Base-by-base conservation (phyloP, 30 jellyfish, hydroid and myxozoan genomes). In the Chrysaora quinquecirrha region DNA sequence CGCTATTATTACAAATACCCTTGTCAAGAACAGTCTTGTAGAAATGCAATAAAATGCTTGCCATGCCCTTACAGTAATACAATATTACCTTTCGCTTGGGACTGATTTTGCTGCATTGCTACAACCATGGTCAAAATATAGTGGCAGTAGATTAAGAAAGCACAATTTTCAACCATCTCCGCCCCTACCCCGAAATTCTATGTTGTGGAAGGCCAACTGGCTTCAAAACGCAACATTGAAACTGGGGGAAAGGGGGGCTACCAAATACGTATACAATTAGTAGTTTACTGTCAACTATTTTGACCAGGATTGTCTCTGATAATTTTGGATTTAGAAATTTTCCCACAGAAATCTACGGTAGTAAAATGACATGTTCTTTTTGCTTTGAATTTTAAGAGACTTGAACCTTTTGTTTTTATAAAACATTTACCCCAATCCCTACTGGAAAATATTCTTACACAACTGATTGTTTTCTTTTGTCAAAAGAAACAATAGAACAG, bases 171-270 rank as follows among this genome's bases (percentile, higher is more conserved):
- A 43, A 43, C 58, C 9, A 43, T 43, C 58, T 43, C 58, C 16
- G 16, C 58, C 58, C 58, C 58, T 16, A 9, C 58, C 58, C 58
- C 58, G 12, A 43, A 43, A 43, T 43, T 43, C 58, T 6, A 43
- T 43, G 58, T 43, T 43, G 58, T 43, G 12, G 58, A 43, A 16
- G 58, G 58, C 58, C 58, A 43, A 43, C 58, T 43, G 58, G 58
- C 58, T 43, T 43, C 16, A 43, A 43, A 43, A 43, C n/a, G 16
- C 58, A 43, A 43, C 58, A 43, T 43, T 43, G 58, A 43, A 6
- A 43, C 58, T 43, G 58, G 58, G 58, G 58, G 58, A 43, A 43
- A 43, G 58, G 58, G 58, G 58, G 58, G 16, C 16, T 43, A 43
- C 58, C 58, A 43, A 16, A 43, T 6, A 43, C 58, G 58, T 43